Conservation (phyloP, 2,113 vertebrate species). For the Mus spicilegus region DNA sequence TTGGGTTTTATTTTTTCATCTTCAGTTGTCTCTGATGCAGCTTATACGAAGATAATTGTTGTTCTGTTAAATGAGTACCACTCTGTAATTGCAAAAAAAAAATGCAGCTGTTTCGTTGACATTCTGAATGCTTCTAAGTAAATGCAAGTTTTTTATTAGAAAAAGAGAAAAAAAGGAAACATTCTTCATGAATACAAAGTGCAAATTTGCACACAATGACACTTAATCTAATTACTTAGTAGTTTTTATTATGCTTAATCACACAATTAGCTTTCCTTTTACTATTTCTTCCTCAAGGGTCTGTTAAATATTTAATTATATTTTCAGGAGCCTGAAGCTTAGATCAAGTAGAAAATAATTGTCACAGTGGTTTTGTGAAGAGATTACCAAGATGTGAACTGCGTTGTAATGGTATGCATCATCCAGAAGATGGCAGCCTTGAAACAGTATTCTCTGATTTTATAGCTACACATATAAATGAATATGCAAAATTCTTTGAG, state of each 20-base stretch:
- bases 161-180: no score
- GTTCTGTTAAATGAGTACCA: no score
- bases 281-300: background rate
- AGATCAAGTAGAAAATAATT: background rate
- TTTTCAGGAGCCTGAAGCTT: background rate
- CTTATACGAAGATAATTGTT: no score
- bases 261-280: background rate
- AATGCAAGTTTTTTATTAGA: slow-evolving; percentile 77
- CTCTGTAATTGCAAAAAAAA: no score
- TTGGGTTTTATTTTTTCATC: no score
- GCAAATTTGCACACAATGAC: background rate
- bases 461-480: background rate
- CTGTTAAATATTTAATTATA: background rate
- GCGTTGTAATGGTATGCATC: background rate
- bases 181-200: background rate
- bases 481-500: no score
- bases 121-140: slow-evolving; percentile 99
- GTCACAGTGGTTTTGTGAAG: background rate
- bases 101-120: slow-evolving; percentile 93
- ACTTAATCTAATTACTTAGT: background rate
- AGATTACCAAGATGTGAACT: background rate
- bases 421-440: slow-evolving; percentile 58
- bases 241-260: background rate
- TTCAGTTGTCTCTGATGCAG: no score
- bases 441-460: background rate